Base-by-base conservation (phyloP, 2,888 invertebrate genomes). In the Rhyacophila evoluta region DNA sequence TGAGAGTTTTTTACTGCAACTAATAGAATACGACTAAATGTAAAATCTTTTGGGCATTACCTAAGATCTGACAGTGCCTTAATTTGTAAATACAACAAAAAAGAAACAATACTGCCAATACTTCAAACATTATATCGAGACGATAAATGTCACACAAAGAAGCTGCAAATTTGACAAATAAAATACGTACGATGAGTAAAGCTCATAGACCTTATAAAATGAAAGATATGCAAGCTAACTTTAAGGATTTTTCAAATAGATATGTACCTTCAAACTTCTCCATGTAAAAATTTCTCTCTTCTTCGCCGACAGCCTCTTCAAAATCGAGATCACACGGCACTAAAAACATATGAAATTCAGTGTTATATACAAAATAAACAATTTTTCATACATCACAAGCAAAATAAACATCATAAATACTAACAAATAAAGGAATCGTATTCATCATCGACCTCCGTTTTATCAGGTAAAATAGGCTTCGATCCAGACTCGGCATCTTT, bases 211-310 rank as follows among this genome's bases (percentile, higher is more conserved):
- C 6, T 41, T 11, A 41, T 15, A 15, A 41, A 41, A 41, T 4
- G 2, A 8, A n/a, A 41, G 10, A 41, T 41, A n/a, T 41, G 10
- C 41, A 5, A n/a, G n/a, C 10, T 8, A 4, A 5, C 10, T 12
- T 41, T 11, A 41, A 41, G 15, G n/a, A 41, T 5, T 41, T 38
- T 15, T 39, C 25, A 28, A 41, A 73, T 12, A 28, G 19, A 0
- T 1, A 15, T 37, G 79, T 84, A 89, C 90, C 89, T 85, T 85
- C 85, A 85, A 89, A 92, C 83, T 88, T 89, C 82, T 85, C 86
- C 81, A 87, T 85, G 83, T 91, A 92, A 84, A 88, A 89, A 33
- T 85, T 85, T 67, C 87, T 88, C 83, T 92, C 92, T 79, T 90
- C 91, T 81, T 90, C 88, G 2, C 87, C 82, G 81, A 92, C 86